phyloP scores from a whole-genome alignment of 2,113 vertebrate species.

The Cynoglossus semilaevis region DNA sequence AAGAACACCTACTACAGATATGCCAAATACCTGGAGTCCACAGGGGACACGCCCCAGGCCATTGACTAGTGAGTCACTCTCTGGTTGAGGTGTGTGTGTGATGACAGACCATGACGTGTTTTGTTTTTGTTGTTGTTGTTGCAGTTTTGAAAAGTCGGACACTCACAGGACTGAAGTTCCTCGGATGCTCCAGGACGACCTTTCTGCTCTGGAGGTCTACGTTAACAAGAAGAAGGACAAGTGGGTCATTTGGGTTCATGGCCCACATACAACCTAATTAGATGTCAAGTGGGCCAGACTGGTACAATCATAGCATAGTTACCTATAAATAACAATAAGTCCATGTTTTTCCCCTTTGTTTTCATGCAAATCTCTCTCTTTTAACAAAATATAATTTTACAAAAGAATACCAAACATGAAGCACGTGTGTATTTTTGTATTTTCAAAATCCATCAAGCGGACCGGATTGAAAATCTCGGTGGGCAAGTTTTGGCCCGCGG shows the following conservation, averaged over 20 bases:
- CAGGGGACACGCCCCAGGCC: constrained; percentile 72
- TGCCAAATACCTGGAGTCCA: constrained; percentile 88
- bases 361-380: too few relatives aligned
- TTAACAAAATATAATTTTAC: too few relatives aligned
- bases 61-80: constrained; percentile 81
- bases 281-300: too few relatives aligned
- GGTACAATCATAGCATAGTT: too few relatives aligned
- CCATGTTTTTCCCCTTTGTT: too few relatives aligned
- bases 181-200: constrained; percentile 91
- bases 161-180: constrained; percentile 91
- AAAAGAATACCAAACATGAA: too few relatives aligned
- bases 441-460: too few relatives aligned
- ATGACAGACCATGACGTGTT: background rate
- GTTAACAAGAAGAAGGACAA: constrained; percentile 92
- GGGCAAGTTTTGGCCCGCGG: too few relatives aligned
- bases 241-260: constrained; percentile 55
- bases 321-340: too few relatives aligned
- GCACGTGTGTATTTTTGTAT: too few relatives aligned
- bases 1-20: constrained; percentile 79
- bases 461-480: too few relatives aligned
- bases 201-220: constrained; percentile 83
- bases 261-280: too few relatives aligned
- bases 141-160: constrained; percentile 94
- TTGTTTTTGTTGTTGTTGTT: constrained; percentile 8
- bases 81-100: background rate